Base-by-base conservation (phyloP, 2,797 vertebrate genomes). In the Ataeniobius toweri region DNA sequence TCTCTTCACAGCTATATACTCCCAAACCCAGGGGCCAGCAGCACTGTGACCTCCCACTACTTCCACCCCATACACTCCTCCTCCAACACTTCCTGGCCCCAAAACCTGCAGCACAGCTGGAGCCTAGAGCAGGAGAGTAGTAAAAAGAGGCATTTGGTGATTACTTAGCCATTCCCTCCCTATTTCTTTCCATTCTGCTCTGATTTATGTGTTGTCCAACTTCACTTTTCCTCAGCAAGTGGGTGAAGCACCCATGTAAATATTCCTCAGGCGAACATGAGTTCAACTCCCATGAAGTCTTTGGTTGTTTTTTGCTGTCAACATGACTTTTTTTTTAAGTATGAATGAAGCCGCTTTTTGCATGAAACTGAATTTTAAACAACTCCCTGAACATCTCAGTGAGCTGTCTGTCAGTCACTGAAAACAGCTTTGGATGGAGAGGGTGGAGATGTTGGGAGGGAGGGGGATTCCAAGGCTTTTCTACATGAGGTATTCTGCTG, bases 11-110 rank as follows among this genome's bases (percentile, higher is more conserved):
- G 75, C 67, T 65, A 80, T 48, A 70, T 89, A 85, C 90, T 92
- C 87, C 90, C 90, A 78, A 69, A 90, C 92, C 89, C 91, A 88
- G 83, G 84, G 89, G 93, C 85, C 77, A 81, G 68, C 83, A 88
- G 76, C 79, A 41, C 51, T 14, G 86, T 94, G 93, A 94, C 92
- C 88, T 93, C 93, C 94, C 88, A 87, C 89, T 86, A 81, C 89
- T 90, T 91, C 89, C 91, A 82, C 91, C 89, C 89, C 44, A 26
- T 77, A 61, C 80, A 85, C 88, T 84, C 90, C 90, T 85, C 75
- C 81, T 87, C 69, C 89, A 80, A 78, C 82, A 88, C 90, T 92
- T 92, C 93, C 91, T 92, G 67, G 89, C 74, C 87, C 84, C 71
- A 53, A 83, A 77, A 89, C 76, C 79, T 80, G 75, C 77, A 79